These are phyloP conservation scores for Pimpla rufipes DNA, from an alignment of 2,888 invertebrate species.

Conservation along the genomic window DNA sequence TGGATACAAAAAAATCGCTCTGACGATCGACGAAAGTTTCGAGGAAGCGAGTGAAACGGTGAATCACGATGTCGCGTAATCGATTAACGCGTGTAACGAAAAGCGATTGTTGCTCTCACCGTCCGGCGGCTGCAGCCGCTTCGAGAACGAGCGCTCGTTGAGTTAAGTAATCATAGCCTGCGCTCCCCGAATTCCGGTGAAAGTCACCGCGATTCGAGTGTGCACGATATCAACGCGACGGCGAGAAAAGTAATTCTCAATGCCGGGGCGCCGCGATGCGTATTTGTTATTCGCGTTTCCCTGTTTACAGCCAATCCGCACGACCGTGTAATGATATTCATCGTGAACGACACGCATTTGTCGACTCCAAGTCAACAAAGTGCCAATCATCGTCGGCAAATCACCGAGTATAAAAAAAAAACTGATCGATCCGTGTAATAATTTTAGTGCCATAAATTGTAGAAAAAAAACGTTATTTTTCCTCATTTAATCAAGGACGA, in stretches of 20 bases:
- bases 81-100: conserved; percentile 58
- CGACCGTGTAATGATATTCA: background rate
- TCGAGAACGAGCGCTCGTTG: conserved; percentile 25
- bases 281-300: conserved; percentile 13
- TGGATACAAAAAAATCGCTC: conserved; percentile 25
- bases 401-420: too few species aligned
- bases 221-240: conserved; percentile 10
- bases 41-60: conserved; percentile 27
- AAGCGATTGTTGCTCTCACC: conserved; percentile 12
- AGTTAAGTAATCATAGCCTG: conserved; percentile 56
- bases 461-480: too few species aligned
- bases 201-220: conserved; percentile 43
- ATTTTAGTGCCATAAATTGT: too few species aligned
- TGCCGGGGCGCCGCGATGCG: background rate
- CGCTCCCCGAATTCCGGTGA: conserved; percentile 55
- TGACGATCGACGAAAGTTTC: conserved; percentile 6
- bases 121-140: background rate
- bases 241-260: conserved; percentile 20
- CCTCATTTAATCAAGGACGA: too few species aligned
- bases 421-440: too few species aligned
- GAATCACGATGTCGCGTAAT: conserved; percentile 58
- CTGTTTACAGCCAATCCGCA: background rate
- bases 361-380: background rate
- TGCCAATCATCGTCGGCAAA: background rate
- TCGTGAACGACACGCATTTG: background rate